Base-by-base conservation (phyloP, 2,113 vertebrate species). In the Diphyllodes magnificus region DNA sequence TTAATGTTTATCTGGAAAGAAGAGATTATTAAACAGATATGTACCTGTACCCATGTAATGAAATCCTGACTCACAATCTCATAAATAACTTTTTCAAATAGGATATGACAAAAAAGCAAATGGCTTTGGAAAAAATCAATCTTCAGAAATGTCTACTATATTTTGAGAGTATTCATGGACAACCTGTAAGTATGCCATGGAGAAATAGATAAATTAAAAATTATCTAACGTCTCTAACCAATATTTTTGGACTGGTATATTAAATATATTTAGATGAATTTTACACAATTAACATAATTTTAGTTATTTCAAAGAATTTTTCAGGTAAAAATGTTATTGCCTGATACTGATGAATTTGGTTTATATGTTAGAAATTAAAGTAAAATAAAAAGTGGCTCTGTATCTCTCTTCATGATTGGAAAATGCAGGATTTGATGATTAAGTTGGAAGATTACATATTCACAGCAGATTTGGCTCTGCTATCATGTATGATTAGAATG, bases 71-170 rank as follows among this genome's bases (percentile, higher is more conserved):
- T 95, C 79, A 71, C 72, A 82, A 72, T 93, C 66, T 92, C 85
- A 82, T 76, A 91, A 93, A 96, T 91, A 92, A 94, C 94, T 94
- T 96, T 96, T 88, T 96, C 13, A 70, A 98, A 90, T 96, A 98
- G 98, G 98, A 98, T 95, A 98, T 99, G 98, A 98, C 97, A 81
- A 97, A 98, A 96, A 98, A 97, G 76, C 98, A 98, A 97, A 97
- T 98, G 97, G 96, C 92, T 50, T 94, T 98, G 96, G 98, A 98
- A 98, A 99, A 99, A 95, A 98, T 97, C 60, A 98, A 31, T 93
- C 98, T 98, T 97, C 98, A 99, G 97, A 99, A 98, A 97, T 98
- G 97, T 92, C 96, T 99, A 45, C 96, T 98, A 17, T 97, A 98
- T 97, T 99, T 98, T 97, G 98, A 98, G 96, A 97, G 92, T 97